Evolutionary conservation across 1,140 invertebrate genomes (phyloP).

Genomic region (Laupala kohalensis): DNA sequence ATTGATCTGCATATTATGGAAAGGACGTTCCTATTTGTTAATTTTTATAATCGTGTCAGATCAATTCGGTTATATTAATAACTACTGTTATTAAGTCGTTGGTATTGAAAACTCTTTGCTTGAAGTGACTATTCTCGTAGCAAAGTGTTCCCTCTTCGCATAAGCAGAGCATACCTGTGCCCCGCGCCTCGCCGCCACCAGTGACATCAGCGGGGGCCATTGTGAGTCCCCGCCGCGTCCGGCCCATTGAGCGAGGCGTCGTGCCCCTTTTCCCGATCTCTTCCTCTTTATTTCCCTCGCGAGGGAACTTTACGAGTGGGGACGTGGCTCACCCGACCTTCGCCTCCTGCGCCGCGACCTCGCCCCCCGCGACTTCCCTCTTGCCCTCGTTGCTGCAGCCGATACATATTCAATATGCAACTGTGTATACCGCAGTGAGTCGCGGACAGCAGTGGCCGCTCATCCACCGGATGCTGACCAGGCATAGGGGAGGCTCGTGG

Average conservation of each 20-base stretch:
- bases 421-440: not conserved
- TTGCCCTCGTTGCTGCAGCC: no score
- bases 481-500: not conserved
- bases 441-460: not conserved
- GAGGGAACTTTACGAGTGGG: not conserved
- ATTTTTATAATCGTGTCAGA: no score
- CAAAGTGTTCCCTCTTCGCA: not conserved
- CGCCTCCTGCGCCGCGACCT: not conserved
- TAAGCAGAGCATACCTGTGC: not conserved
- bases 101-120: no score
- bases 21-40: no score
- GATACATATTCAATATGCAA: not conserved
- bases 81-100: no score
- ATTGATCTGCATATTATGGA: no score
- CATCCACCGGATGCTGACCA: not conserved
- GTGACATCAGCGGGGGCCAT: not conserved
- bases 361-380: not conserved
- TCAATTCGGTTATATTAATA: no score
- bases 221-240: not conserved
- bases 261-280: not conserved
- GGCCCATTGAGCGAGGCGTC: no score
- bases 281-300: not conserved
- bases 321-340: no score
- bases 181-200: not conserved
- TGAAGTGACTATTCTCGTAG: no score